Base-by-base conservation (phyloP, 2,888 invertebrate species). In the Rotaria sp. region DNA sequence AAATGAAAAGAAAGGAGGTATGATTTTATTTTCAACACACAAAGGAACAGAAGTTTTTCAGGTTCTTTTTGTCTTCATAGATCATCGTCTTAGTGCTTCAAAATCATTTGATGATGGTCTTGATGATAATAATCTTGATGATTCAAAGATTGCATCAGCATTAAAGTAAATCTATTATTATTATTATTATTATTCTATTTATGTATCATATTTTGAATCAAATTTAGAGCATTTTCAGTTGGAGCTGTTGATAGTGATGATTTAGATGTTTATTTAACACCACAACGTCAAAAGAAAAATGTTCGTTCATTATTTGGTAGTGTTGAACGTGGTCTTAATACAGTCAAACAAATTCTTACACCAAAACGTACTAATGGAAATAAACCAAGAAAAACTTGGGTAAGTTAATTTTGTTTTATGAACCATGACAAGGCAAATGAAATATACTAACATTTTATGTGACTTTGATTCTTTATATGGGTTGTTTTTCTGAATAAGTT, bases 331-430 rank as follows among this genome's bases (percentile, higher is more conserved):
- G 93, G 94, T 57, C 91, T 94, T 87, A 93, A 94, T 89, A 92
- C 92, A 87, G 93, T 95, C 88, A 92, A 93, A 88, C 93, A 93
- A 88, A 93, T 94, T 89, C 91, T 95, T 67, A 95, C 94, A 2
- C 94, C 95, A 0, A 92, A 92, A 88, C 90, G 91, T 87, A 89
- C 89, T 2, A 88, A 89, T 8, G 87, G 88, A 55, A 90, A 89
- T 84, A 90, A 89, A 35, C 91, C 92, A 11, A 89, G 91, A 80
- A 90, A 91, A 88, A 91, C 91, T 30, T 91, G 91, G 89, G 91
- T 92, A 87, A 88, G 86, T 57, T 41, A 8, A 80, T 41, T 13
- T 45, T 13, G 11, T 26, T 80, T 18, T 18, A 35, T 13, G 4
- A 50, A 18, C 3, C 10, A 18, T 50, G 45, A 8, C 45, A 45